These are phyloP conservation scores for Tenualosa ilisha DNA, from an alignment of 2,797 vertebrate genomes.

Conservation along the genomic window DNA sequence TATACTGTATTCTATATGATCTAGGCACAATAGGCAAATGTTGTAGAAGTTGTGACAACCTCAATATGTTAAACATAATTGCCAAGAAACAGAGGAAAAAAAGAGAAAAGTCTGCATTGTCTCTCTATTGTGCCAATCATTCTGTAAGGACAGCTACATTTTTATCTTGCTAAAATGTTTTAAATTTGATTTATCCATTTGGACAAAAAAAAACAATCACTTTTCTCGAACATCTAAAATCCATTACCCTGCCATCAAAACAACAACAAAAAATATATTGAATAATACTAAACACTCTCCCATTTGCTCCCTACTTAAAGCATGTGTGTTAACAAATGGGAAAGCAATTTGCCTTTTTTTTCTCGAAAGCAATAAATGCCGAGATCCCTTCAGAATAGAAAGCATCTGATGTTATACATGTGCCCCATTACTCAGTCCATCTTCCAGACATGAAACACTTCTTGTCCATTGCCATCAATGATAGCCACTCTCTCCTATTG, in stretches of 20 bases:
- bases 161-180: constrained; percentile 51
- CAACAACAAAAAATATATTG: constrained; percentile 38
- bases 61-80: neutral
- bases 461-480: constrained; percentile 23
- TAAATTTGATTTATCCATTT: constrained; percentile 59
- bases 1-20: neutral
- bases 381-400: constrained; percentile 31
- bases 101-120: neutral
- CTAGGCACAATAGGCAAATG: neutral
- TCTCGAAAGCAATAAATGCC: constrained; percentile 27
- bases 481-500: neutral
- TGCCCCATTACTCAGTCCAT: constrained; percentile 41
- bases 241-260: constrained; percentile 49
- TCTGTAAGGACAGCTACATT: constrained; percentile 38
- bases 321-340: constrained; percentile 45
- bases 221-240: constrained; percentile 50
- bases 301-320: constrained; percentile 45
- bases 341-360: constrained; percentile 39
- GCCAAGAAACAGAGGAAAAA: neutral
- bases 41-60: neutral
- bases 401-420: constrained; percentile 34
- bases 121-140: constrained; percentile 48
- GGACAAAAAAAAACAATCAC: constrained; percentile 48
- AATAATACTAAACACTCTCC: constrained; percentile 49
- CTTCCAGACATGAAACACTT: constrained; percentile 16